A percentile compares a stretch with the other conserved stretches of the same genome.
phyloP scores from a whole-genome alignment of 2,888 invertebrate species.

The Capitulum mitella region DNA sequence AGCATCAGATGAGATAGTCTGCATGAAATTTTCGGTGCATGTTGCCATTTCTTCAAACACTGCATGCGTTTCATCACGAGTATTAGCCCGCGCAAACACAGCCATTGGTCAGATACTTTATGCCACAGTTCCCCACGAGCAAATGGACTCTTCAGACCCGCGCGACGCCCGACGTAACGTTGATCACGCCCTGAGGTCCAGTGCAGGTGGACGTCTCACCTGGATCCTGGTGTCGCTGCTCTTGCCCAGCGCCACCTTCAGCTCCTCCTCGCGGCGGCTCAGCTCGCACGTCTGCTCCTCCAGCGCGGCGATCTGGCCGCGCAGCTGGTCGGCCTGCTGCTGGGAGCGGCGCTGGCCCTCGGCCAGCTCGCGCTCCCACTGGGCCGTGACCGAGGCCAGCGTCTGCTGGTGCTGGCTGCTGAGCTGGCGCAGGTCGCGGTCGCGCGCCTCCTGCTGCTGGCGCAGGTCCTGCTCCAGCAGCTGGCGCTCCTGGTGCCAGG shows the following conservation, averaged over 20 bases:
- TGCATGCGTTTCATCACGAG: no score
- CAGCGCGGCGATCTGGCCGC: neutral
- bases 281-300: neutral
- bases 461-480: slow-evolving; percentile 32
- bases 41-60: no score
- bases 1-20: no score
- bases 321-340: neutral
- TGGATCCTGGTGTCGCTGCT: slow-evolving; percentile 46
- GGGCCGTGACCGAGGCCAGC: slow-evolving; percentile 37
- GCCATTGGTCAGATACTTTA: no score
- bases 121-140: no score
- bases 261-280: slow-evolving; percentile 31
- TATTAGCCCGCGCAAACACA: no score
- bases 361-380: slow-evolving; percentile 41
- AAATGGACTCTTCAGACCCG: no score
- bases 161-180: no score
- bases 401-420: slow-evolving; percentile 41
- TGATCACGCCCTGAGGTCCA: slow-evolving; percentile 33
- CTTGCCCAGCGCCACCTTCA: slow-evolving; percentile 44
- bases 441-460: slow-evolving; percentile 42
- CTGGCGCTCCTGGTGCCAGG: slow-evolving; percentile 25
- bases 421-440: slow-evolving; percentile 42
- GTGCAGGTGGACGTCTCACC: slow-evolving; percentile 38
- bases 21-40: no score
- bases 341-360: slow-evolving; percentile 41